Evolutionary conservation across 1,140 invertebrate genomes (phyloP).

Genomic region (Lepidurus arcticus): DNA sequence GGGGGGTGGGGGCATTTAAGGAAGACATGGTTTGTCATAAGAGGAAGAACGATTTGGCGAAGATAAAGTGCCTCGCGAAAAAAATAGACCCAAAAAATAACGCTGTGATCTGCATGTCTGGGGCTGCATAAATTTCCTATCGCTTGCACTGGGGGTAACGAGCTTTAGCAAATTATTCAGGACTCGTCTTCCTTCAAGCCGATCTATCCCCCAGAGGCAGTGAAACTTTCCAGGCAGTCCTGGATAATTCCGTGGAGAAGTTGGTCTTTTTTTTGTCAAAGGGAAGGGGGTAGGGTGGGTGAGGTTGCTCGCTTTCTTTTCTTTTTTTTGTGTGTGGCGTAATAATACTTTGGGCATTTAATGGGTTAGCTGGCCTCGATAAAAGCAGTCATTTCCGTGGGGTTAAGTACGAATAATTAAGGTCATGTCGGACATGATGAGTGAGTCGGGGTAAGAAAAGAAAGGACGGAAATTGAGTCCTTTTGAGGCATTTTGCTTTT

Average conservation of each 20-base stretch:
- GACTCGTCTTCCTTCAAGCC: not conserved
- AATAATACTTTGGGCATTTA: not conserved
- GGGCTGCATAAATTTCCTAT: conserved; percentile 2
- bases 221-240: not conserved
- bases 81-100: no score
- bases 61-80: no score
- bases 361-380: not conserved
- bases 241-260: no score
- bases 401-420: not conserved
- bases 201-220: not conserved
- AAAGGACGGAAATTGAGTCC: not conserved
- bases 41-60: no score
- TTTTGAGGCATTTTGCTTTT: not conserved
- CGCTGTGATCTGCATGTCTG: not conserved
- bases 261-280: no score
- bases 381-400: not conserved
- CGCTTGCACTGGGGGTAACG: not conserved
- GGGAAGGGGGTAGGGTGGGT: no score
- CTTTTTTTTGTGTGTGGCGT: no score
- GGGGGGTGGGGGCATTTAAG: no score
- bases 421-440: not conserved
- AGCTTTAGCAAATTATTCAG: conserved; percentile 16
- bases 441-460: not conserved
- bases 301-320: no score
- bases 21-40: no score